Percentiles rank a stretch among this genome's conserved stretches.
Conservation (phyloP, 2,797 vertebrate species). For the Peromyscus nudipes region DNA sequence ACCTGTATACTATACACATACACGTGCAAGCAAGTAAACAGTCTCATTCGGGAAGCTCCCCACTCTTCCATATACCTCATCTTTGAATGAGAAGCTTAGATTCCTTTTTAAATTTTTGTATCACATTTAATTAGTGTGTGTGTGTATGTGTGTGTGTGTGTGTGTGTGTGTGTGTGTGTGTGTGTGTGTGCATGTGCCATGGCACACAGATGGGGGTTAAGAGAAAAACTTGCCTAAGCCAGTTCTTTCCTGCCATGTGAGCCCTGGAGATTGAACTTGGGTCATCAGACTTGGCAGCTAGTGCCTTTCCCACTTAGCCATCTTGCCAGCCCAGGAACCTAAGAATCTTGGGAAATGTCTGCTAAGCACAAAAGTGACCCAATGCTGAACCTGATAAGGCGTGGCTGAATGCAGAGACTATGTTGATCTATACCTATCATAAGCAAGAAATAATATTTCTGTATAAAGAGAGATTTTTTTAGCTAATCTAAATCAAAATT, state of each 20-base stretch:
- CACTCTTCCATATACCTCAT: too few relatives aligned
- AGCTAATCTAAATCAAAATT: conserved; percentile 19
- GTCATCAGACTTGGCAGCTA: not conserved
- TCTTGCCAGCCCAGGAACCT: not conserved
- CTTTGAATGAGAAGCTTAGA: not conserved
- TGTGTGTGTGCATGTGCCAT: not conserved
- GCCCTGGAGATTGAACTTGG: not conserved
- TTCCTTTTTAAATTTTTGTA: not conserved
- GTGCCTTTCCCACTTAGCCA: not conserved
- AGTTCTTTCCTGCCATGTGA: not conserved
- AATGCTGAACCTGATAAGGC: not conserved
- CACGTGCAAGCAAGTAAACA: not conserved
- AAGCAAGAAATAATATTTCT: not conserved
- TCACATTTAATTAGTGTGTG: not conserved
- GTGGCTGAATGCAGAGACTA: not conserved
- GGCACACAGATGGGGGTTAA: too few relatives aligned
- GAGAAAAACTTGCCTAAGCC: not conserved
- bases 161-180: not conserved
- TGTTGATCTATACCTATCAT: not conserved
- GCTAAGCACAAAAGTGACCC: not conserved
- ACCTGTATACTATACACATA: not conserved
- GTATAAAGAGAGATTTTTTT: not conserved
- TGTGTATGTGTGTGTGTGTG: not conserved
- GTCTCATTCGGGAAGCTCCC: not conserved
- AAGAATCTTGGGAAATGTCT: conserved; percentile 25